Evolutionary conservation across 2,113 vertebrate genomes (phyloP).

Genomic region (Callipepla californica): DNA sequence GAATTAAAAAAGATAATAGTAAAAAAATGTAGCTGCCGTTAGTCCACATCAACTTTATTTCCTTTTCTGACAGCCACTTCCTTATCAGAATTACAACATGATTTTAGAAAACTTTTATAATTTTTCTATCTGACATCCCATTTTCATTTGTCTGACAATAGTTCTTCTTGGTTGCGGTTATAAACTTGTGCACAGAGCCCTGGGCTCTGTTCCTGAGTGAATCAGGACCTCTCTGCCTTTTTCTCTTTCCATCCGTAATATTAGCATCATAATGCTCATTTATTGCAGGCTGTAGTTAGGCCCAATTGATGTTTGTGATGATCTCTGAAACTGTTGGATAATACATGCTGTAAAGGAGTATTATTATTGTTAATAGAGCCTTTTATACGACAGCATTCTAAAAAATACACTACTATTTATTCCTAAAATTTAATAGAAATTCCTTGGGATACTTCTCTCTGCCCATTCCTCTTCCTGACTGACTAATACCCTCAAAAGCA

Average conservation of each 20-base stretch:
- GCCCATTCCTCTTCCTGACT: not conserved
- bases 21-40: not conserved
- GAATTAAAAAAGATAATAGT: not conserved
- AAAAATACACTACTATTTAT: not conserved
- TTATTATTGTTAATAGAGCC: constrained; percentile 50
- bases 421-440: constrained; percentile 11
- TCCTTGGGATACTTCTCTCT: not conserved
- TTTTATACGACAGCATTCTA: constrained; percentile 41
- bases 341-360: constrained; percentile 47
- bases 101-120: not conserved
- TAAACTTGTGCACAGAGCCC: not conserved
- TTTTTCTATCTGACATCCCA: not conserved
- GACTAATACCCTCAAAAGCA: not conserved
- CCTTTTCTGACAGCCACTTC: not conserved
- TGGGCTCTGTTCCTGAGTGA: constrained; percentile 17
- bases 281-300: constrained; percentile 38
- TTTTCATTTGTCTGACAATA: not conserved
- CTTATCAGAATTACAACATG: not conserved
- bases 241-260: constrained; percentile 46
- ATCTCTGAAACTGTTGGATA: constrained; percentile 44
- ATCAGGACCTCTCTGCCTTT: constrained; percentile 21
- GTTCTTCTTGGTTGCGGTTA: not conserved
- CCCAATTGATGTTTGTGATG: constrained; percentile 58
- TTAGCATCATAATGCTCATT: constrained; percentile 48
- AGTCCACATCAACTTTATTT: not conserved